These are phyloP conservation scores for Lepidurus apus DNA, from an alignment of 1,140 invertebrate genomes.

Conservation along the genomic window DNA sequence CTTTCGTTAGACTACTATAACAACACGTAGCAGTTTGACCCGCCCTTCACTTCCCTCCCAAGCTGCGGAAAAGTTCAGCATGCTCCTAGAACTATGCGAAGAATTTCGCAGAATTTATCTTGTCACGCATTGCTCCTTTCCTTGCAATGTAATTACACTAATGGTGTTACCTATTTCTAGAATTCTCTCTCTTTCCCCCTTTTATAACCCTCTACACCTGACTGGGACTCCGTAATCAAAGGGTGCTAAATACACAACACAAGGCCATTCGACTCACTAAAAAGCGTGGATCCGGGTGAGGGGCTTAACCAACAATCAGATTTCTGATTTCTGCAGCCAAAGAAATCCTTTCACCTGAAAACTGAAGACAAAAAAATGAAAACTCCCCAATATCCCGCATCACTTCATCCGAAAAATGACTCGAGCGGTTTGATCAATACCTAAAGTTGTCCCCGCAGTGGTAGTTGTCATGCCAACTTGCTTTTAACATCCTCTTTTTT, in stretches of 20 bases:
- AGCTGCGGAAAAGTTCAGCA: not conserved
- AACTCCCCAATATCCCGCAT: not conserved
- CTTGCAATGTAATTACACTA: not conserved
- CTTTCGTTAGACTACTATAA: not conserved
- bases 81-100: not conserved
- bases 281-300: not conserved
- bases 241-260: not conserved
- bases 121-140: not conserved
- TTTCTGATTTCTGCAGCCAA: not conserved
- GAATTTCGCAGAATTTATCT: not conserved
- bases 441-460: not conserved
- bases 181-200: not conserved
- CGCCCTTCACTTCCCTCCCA: not conserved
- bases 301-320: not conserved
- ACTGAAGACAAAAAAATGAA: not conserved
- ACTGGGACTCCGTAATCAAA: no score
- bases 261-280: not conserved
- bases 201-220: no score
- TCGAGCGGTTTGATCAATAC: slow-evolving; percentile 14
- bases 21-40: not conserved
- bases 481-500: not conserved
- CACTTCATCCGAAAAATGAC: not conserved
- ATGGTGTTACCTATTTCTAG: not conserved
- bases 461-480: not conserved
- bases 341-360: not conserved